phyloP scores from a whole-genome alignment of 2,888 invertebrate genomes.

The Digitonthophagus gazella region DNA sequence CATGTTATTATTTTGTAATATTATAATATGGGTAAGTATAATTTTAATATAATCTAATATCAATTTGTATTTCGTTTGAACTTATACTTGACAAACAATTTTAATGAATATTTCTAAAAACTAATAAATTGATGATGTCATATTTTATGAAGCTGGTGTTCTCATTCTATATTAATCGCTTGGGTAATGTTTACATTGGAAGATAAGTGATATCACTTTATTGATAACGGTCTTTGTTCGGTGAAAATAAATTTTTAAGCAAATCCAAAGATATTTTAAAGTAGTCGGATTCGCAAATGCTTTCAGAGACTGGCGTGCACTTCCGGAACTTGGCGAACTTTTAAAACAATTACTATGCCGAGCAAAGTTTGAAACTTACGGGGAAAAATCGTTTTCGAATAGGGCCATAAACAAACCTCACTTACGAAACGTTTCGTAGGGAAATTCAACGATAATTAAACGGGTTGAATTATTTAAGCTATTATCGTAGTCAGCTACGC shows the following conservation, averaged over 20 bases:
- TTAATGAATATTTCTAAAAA: background rate
- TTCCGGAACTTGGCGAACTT: background rate
- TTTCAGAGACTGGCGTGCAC: background rate
- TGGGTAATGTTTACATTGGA: constrained; percentile 8
- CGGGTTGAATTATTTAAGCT: background rate
- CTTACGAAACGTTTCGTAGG: background rate
- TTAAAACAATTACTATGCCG: background rate
- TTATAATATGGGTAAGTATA: constrained; percentile 73
- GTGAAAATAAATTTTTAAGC: background rate
- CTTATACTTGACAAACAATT: no score
- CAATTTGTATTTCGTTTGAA: background rate
- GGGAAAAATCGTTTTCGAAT: background rate
- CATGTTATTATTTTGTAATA: constrained; percentile 77
- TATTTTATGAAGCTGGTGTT: no score
- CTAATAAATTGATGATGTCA: background rate
- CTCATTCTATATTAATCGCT: constrained; percentile 1
- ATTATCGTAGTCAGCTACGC: background rate
- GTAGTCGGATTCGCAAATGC: background rate
- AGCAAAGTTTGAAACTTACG: background rate
- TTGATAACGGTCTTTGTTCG: background rate
- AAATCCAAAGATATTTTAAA: background rate
- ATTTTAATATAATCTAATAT: constrained; percentile 1
- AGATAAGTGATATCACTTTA: constrained; percentile 1
- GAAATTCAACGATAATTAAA: background rate
- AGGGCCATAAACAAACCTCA: background rate